Percentiles rank a stretch among this genome's conserved stretches.
phyloP scores from a whole-genome alignment of 2,888 invertebrate genomes.

The Mythimna ferrago region DNA sequence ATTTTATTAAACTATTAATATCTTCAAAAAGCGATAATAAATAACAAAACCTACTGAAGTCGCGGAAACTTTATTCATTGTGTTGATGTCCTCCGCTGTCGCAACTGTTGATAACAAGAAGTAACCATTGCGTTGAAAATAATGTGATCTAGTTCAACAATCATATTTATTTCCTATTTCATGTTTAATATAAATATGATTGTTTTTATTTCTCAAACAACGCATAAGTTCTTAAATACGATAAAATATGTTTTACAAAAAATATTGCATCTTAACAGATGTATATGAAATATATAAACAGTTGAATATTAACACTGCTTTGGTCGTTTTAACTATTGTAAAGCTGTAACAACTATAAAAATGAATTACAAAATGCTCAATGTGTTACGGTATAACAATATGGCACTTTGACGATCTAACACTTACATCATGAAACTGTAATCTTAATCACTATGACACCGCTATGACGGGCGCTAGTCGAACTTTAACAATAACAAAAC shows the following conservation, averaged over 20 bases:
- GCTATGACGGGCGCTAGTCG: constrained; percentile 64
- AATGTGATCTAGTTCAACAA: constrained; percentile 59
- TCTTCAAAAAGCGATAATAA: constrained; percentile 63
- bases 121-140: constrained; percentile 57
- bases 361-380: constrained; percentile 68
- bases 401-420: constrained; percentile 82
- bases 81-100: constrained; percentile 53
- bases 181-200: constrained; percentile 58
- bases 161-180: constrained; percentile 56
- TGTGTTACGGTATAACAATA: constrained; percentile 67
- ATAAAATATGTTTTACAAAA: constrained; percentile 62
- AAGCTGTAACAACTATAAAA: constrained; percentile 63
- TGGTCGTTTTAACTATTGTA: constrained; percentile 55
- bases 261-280: constrained; percentile 62
- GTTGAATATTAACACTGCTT: constrained; percentile 67
- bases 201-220: constrained; percentile 58
- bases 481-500: constrained; percentile 67
- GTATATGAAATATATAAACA: constrained; percentile 64
- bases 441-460: constrained; percentile 84
- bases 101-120: constrained; percentile 44
- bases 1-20: constrained; percentile 60
- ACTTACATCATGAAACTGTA: constrained; percentile 87
- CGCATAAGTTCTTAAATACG: constrained; percentile 61
- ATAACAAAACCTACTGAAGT: constrained; percentile 62
- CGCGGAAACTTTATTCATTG: constrained; percentile 45